phyloP scores from a whole-genome alignment of 2,888 invertebrate species.

The Caradrina kadenii region DNA sequence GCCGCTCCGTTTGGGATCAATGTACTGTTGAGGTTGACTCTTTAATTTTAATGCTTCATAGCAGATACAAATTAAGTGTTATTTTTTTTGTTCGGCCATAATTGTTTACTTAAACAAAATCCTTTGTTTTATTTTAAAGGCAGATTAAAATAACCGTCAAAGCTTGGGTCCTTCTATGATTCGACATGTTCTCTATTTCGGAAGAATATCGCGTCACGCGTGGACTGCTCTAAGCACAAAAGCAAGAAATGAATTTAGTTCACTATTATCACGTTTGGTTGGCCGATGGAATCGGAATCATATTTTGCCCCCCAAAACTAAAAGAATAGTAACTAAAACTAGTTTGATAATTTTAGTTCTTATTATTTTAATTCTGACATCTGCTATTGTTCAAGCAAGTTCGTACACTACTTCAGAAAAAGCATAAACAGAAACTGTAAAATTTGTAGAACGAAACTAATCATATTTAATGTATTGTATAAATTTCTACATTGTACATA shows the following conservation, averaged over 20 bases:
- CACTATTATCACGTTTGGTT: too few species aligned
- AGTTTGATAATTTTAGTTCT: too few species aligned
- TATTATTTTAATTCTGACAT: too few species aligned
- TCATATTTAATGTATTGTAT: not conserved
- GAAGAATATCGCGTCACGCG: not conserved
- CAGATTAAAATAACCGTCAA: conserved; percentile 7
- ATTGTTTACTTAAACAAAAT: conserved; percentile 37
- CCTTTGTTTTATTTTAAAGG: conserved; percentile 25
- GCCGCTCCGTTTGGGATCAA: conserved; percentile 78
- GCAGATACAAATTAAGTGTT: conserved; percentile 62
- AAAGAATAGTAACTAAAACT: too few species aligned
- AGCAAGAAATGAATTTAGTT: not conserved
- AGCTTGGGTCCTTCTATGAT: not conserved
- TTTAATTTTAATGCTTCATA: conserved; percentile 72
- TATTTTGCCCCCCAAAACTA: too few species aligned
- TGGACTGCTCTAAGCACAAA: not conserved
- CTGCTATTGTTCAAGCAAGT: too few species aligned
- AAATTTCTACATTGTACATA: not conserved
- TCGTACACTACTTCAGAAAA: too few species aligned
- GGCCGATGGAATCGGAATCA: too few species aligned
- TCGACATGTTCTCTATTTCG: not conserved
- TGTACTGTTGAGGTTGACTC: conserved; percentile 74
- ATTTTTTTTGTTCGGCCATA: conserved; percentile 41
- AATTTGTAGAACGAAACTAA: too few species aligned
- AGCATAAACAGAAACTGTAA: not conserved